phyloP scores from a whole-genome alignment of 2,113 vertebrate genomes.

The Tinamus guttatus region DNA sequence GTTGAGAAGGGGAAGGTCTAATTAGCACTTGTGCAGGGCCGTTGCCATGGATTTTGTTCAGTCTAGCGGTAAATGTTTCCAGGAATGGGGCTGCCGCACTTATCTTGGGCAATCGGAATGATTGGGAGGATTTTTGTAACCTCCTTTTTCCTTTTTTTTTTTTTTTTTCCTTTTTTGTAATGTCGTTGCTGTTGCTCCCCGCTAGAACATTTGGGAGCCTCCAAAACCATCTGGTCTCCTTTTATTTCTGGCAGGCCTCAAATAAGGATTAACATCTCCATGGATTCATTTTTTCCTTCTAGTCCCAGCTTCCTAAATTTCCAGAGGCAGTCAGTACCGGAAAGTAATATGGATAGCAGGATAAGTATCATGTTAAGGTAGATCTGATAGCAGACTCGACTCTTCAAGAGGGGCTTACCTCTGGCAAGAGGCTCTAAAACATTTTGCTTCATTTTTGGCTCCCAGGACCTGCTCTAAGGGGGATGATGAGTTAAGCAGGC shows the following conservation, averaged over 20 bases:
- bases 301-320: background rate
- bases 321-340: background rate
- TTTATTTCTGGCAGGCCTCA: background rate
- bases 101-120: background rate
- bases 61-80: fast-evolving
- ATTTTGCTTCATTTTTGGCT: background rate
- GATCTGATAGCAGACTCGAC: background rate
- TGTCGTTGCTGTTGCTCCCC: background rate
- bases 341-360: background rate
- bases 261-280: background rate
- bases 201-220: background rate
- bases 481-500: background rate
- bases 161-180: background rate
- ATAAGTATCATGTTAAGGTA: fast-evolving
- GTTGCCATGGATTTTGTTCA: background rate
- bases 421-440: background rate
- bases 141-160: background rate
- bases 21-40: background rate
- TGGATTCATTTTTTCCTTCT: background rate
- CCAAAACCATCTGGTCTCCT: background rate
- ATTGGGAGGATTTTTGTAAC: background rate
- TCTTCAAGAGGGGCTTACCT: background rate
- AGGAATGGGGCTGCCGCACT: background rate
- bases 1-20: background rate
- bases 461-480: background rate